Evolutionary conservation across 2,113 vertebrate species (phyloP), one percentile per base, ranked within the genome.

Genomic region (Eira barbara): DNA sequence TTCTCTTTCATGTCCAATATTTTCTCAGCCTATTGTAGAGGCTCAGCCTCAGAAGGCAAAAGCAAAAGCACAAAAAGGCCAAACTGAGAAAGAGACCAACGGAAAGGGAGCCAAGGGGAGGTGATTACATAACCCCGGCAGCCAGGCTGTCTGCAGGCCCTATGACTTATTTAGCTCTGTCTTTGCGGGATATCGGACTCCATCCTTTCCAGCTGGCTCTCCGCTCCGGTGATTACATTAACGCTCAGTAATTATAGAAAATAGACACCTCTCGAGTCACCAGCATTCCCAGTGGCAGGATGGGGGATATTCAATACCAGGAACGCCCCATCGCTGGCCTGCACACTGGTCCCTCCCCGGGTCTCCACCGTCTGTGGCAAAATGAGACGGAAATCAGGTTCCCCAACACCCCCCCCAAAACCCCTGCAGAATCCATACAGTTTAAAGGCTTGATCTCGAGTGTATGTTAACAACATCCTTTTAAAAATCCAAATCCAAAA

Each of bases 1-100:
- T 80, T 95, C 31, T 79, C 91, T 98, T 98, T 98, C 94, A 85
- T 97, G 97, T 97, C 93, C 95, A 57, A 0, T 45, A 18, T 89
- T 74, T 96, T 85, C 85, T 67, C 95, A 76, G 94, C 96, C 92
- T 97, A 67, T 95, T 94, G 92, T 69, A 23, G 90, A 81, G 36
- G 8, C 71, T 47, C 63, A 47, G 80, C 65, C 89, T 91, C 96
- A 87, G 84, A 97, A 31, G 83, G 92, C 96, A 82, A 57, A 95
- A 79, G 52, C 36, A 73, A 49, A 95, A 57, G 65, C 67, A 80
- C 65, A 73, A 13, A 93, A 83, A 97, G 79, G 34, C 89, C 87
- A 61, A 88, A 83, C 3, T 8, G 67, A 94, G 94, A 93, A 94
- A 52, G 0, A 91, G 92, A 82, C 76, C 88, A 18, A 49, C 6